Base-by-base conservation (phyloP, 2,888 invertebrate genomes). In the Drosophila cracens region DNA sequence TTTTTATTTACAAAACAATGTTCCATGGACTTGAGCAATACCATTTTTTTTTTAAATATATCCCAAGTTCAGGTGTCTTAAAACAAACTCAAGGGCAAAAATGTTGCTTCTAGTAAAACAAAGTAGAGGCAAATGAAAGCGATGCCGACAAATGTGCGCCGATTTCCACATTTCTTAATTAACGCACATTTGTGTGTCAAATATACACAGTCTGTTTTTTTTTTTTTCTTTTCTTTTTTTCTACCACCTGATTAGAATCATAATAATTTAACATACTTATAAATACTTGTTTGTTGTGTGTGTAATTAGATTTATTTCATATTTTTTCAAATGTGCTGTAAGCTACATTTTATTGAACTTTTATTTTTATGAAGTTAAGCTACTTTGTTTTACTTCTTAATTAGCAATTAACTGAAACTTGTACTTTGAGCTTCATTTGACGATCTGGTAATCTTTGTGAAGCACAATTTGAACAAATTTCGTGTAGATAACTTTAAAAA, bases 181-280 rank as follows among this genome's bases (percentile, higher is more conserved):
- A 79, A 70, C 70, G 62, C 76, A 76, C 73, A 79, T 79, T 79
- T 79, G 79, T 68, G 40, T 60, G 52, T 70, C 58, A 76, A 79
- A 69, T 69, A 75, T 72, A 64, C 31, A 76, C 51, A 70, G 76
- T 76, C 66, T 63, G 70, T 66, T 56, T 43, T 52, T 43, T 43
- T 52, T 43, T 57, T 33, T 40, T n/a, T 25, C 8, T 25, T 46
- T 46, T 46, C 16, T 25, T 25, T 25, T 46, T 46, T 46, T 46
- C 46, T 25, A 46, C 25, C 46, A 46, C 29, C 34, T 65, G 53
- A 65, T 63, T 63, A 74, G 67, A 68, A 33, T 65, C 46, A 52
- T 74, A 61, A 63, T 21, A 27, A 52, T 62, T 58, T 51, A 58
- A 33, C 46, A 16, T 43, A 34, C n/a, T 27, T 38, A 40, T 48